Conservation (phyloP, 2,113 vertebrate species). For the Pica pica region DNA sequence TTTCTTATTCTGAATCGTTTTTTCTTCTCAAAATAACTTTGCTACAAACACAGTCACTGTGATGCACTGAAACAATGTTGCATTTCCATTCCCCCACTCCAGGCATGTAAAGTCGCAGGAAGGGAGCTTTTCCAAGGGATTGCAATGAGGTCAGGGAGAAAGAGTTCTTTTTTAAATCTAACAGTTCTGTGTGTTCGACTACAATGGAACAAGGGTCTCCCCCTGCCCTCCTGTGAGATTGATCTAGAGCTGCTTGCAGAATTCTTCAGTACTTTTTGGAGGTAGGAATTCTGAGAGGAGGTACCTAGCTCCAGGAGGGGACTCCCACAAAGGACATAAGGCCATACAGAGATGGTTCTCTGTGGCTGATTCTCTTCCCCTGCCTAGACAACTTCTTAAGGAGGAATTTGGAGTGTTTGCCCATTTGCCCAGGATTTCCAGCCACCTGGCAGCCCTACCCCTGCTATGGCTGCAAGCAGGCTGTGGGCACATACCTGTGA, state of each 20-base stretch:
- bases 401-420: neutral
- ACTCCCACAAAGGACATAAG: neutral
- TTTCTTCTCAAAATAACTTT: neutral
- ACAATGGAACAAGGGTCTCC: neutral
- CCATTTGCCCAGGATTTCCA: neutral
- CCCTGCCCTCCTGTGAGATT: accelerated
- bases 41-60: neutral
- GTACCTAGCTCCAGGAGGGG: neutral
- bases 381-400: neutral
- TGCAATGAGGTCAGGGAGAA: neutral
- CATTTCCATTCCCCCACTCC: neutral
- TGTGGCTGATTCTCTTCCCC: neutral
- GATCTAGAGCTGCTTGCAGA: neutral
- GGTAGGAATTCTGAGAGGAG: neutral
- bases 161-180: neutral
- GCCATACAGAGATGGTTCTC: neutral
- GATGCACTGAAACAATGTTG: neutral
- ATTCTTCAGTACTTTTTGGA: neutral
- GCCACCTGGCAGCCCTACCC: neutral
- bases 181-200: neutral
- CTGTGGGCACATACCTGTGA: neutral
- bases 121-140: neutral
- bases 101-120: neutral
- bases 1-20: neutral
- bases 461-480: neutral